These are phyloP conservation scores for Notothenia coriiceps DNA, from an alignment of 2,113 vertebrate species.

Conservation along the genomic window DNA sequence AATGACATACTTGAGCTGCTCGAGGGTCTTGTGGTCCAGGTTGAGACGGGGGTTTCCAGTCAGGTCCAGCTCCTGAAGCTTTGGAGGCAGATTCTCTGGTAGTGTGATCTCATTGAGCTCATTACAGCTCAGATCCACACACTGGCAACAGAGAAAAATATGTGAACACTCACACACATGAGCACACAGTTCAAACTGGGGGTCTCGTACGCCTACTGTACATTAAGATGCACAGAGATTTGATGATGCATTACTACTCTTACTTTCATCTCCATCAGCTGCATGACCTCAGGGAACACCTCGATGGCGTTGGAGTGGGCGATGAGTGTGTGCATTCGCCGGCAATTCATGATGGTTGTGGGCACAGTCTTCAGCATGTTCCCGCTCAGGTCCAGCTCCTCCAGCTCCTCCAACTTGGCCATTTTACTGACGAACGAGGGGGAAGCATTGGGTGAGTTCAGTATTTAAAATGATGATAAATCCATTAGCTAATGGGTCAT, in stretches of 20 bases:
- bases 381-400: constrained; percentile 96
- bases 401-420: constrained; percentile 97
- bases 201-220: background rate
- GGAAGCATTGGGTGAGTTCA: background rate
- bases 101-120: constrained; percentile 93
- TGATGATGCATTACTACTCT: background rate
- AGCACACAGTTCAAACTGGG: background rate
- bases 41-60: constrained; percentile 94
- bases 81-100: constrained; percentile 95
- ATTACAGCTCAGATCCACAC: constrained; percentile 98
- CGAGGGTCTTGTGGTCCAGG: constrained; percentile 95
- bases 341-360: constrained; percentile 95
- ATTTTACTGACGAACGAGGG: constrained; percentile 90
- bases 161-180: constrained; percentile 5
- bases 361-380: constrained; percentile 98
- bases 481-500: background rate
- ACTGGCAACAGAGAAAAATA: constrained; percentile 80
- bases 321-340: constrained; percentile 94
- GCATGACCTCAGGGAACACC: constrained; percentile 98
- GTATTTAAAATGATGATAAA: background rate
- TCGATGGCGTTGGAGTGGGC: constrained; percentile 97
- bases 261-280: constrained; percentile 97
- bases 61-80: constrained; percentile 96
- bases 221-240: background rate
- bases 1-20: constrained; percentile 91